Evolutionary conservation across 1,140 invertebrate species (phyloP), one percentile per base, ranked within the genome.

Genomic region (Sitobion miscanthi): DNA sequence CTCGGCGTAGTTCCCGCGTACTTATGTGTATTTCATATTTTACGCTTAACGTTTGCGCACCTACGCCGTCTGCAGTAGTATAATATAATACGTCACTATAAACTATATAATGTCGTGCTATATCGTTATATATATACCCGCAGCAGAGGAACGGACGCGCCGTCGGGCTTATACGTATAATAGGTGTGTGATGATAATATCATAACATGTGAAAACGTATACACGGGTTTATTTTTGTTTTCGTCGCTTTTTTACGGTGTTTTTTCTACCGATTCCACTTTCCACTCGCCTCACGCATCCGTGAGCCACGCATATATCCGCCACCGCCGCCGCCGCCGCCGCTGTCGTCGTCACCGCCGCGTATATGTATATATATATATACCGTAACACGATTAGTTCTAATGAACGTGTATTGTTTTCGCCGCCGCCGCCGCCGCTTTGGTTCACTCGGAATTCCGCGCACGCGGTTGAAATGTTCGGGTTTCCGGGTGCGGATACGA

Each of bases 341-440:
- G 49, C 11, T 11, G 49, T 52, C 49, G 49, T 52, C 49, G 49
- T 17, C 49, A 17, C 49, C 11, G 11, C 11, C 2, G 7, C 20
- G 69, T 38, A 42, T 5, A 62, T 69, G 30, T 62, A 62, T 62
- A 62, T 62, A 88, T 35, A 20, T 35, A 54, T n/a, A 45, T 82
- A 91, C 82, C 91, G 90, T 91, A 82, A 92, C 91, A 38, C 45
- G 90, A 91, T 91, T 91, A 91, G 91, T 92, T 85, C 91, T 92
- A 92, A 92, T 54, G 91, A 92, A 92, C 91, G 47, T 35, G 91
- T 92, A 92, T 92, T 92, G 91, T 92, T 85, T 92, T 47, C 35
- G 69, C 6, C 45, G 45, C 38, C 38, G 45, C 38, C 38, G 8
- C 85, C 57, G 38, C 62, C 62, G 90, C 42, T 17, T 45, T 47